A percentile compares a stretch with the other conserved stretches of the same genome.
phyloP scores from a whole-genome alignment of 1,140 invertebrate species.

The Pseudoatta argentina region DNA sequence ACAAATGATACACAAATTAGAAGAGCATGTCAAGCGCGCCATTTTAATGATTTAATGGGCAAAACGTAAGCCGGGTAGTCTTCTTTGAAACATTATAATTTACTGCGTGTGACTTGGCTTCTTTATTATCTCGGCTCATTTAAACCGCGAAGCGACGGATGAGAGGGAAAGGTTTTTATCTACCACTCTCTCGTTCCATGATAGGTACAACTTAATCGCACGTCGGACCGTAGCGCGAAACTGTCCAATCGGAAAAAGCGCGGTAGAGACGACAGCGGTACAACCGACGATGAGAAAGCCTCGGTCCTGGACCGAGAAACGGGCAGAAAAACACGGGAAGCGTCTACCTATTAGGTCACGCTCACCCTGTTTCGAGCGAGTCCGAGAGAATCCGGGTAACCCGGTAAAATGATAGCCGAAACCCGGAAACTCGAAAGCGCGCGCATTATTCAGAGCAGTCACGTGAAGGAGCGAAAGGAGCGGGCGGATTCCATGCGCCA shows the following conservation, averaged over 20 bases:
- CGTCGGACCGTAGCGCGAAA: conserved; percentile 24
- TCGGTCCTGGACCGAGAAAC: neutral
- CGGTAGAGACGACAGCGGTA: neutral
- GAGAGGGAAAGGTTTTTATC: conserved; percentile 39
- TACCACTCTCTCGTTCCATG: conserved; percentile 12
- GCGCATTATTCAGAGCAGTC: conserved; percentile 46
- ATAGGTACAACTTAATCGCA: conserved; percentile 63
- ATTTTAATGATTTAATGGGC: conserved; percentile 42
- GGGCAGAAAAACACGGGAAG: conserved; percentile 38
- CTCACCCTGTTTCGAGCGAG: conserved; percentile 4
- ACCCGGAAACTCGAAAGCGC: conserved; percentile 27
- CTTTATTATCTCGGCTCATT: conserved; percentile 47
- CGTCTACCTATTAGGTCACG: conserved; percentile 39
- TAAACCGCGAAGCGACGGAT: conserved; percentile 30
- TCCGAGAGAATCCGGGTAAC: conserved; percentile 37
- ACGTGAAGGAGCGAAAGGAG: conserved; percentile 36
- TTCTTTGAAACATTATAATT: conserved; percentile 58
- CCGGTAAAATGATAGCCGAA: conserved; percentile 56
- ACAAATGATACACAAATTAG: conserved; percentile 44
- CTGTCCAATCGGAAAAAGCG: conserved; percentile 53
- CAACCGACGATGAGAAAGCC: neutral
- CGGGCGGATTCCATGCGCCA: conserved; percentile 25
- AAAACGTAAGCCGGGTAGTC: conserved; percentile 12
- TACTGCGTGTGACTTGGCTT: conserved; percentile 41
- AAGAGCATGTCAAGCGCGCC: neutral